Conservation (phyloP, 2,888 invertebrate genomes). For the Blastobasis adustella region DNA sequence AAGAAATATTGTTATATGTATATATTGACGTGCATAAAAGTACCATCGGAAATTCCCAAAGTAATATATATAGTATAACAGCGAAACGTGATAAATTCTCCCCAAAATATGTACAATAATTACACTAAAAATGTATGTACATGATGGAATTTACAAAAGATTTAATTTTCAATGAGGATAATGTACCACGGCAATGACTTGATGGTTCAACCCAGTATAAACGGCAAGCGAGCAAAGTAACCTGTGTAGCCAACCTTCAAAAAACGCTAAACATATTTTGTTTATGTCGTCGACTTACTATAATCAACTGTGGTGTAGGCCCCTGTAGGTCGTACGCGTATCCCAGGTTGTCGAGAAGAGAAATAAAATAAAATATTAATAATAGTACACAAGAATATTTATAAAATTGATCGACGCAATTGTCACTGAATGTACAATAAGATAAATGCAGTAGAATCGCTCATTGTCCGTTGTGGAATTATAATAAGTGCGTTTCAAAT, state of each 20-base stretch:
- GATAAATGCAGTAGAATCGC: too few species aligned
- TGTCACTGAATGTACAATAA: too few species aligned
- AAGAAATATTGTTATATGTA: too few species aligned
- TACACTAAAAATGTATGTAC: background rate
- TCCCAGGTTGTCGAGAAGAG: constrained; percentile 24
- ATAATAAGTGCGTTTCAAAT: too few species aligned
- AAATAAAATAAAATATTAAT: constrained; percentile 37
- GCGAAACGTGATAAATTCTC: constrained; percentile 4
- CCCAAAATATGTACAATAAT: background rate
- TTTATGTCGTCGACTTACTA: constrained; percentile 50
- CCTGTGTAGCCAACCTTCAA: background rate
- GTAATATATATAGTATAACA: background rate
- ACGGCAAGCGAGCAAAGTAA: constrained; percentile 1
- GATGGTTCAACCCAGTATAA: constrained; percentile 1
- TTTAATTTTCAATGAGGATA: constrained; percentile 14
- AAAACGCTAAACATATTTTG: background rate
- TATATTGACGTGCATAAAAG: too few species aligned
- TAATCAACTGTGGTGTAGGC: constrained; percentile 69
- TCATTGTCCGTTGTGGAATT: too few species aligned
- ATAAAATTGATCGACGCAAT: background rate
- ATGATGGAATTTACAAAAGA: background rate
- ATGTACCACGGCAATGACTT: constrained; percentile 19
- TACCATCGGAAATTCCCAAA: background rate
- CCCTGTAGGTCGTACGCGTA: constrained; percentile 46
- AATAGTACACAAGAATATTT: too few species aligned